Evolutionary conservation across 2,888 invertebrate species (phyloP), one percentile per base, ranked within the genome.

Genomic region (Aporophyla nigra): DNA sequence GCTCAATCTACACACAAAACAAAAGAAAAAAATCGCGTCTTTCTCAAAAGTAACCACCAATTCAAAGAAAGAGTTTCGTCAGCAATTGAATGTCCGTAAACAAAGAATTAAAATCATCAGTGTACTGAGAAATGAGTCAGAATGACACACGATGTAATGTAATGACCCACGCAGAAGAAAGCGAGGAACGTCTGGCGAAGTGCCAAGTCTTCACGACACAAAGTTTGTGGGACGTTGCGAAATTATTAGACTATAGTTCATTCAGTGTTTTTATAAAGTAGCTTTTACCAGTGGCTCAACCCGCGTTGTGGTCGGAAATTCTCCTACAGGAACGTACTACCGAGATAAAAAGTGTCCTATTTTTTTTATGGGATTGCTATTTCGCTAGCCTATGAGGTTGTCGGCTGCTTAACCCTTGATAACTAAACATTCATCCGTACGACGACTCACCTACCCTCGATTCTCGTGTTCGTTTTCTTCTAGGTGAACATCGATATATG

Each of bases 51-150:
- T 66, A 59, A 27, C 33, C 16, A 5, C 27, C 21, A 21, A 51
- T 56, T 58, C 43, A 21, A 33, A 58, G 62, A 78, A 70, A 76
- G 65, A 19, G n/a, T 58, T 5, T 51, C 66, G 66, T 69, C 68
- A 73, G 7, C 3, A 24, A 14, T 19, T n/a, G 33, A 49, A 78
- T 54, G 54, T 78, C 58, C 74, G 68, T n/a, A 80, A 76, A 80
- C 80, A 80, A 81, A 71, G 65, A 77, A 72, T 62, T 19, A 66
- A 51, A 58, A 27, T 58, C 40, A 80, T 46, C 10, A 49, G 12
- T 6, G 71, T 71, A 72, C 54, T 12, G 9, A 72, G 49, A 59
- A 54, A 21, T 80, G 80, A 81, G 59, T 80, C 80, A 81, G 5
- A 43, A 24, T 61, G 68, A 81, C 65, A 76, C 49, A 79, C 59